A percentile compares a stretch with the other conserved stretches of the same genome.
Conservation (phyloP, 2,888 invertebrate genomes). For the Drosophila acutilabella region DNA sequence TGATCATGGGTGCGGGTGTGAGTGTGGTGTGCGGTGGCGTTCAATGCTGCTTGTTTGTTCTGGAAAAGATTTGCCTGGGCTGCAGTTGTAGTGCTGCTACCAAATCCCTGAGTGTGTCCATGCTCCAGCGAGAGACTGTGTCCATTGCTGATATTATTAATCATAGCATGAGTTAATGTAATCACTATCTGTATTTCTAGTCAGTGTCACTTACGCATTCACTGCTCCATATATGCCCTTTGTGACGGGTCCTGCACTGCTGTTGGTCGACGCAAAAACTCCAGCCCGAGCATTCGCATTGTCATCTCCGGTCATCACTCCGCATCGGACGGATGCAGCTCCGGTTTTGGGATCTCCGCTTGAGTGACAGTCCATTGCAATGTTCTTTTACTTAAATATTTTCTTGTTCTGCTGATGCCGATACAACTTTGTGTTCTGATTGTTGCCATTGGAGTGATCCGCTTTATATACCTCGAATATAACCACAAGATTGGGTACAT, state of each 20-base stretch:
- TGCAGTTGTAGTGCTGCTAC: slow-evolving; percentile 54
- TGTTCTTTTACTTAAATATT: too few species aligned
- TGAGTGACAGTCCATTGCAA: slow-evolving; percentile 66
- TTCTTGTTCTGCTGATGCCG: slow-evolving; percentile 12
- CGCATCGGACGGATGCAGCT: slow-evolving; percentile 59
- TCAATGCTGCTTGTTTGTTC: slow-evolving; percentile 52
- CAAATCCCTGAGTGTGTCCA: slow-evolving; percentile 62
- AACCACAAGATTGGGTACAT: slow-evolving; percentile 34
- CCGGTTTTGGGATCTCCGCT: slow-evolving; percentile 61
- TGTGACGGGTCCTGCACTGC: slow-evolving; percentile 64
- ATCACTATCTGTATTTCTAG: neutral
- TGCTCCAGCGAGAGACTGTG: slow-evolving; percentile 73
- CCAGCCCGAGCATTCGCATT: slow-evolving; percentile 63
- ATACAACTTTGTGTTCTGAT: slow-evolving; percentile 12
- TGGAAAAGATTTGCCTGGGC: slow-evolving; percentile 69
- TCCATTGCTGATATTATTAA: slow-evolving; percentile 66
- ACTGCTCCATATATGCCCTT: slow-evolving; percentile 71
- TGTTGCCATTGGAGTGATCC: neutral
- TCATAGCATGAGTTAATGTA: neutral
- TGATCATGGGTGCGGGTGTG: slow-evolving; percentile 68
- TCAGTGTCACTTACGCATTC: slow-evolving; percentile 68
- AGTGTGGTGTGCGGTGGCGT: slow-evolving; percentile 72
- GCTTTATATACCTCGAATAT: slow-evolving; percentile 25
- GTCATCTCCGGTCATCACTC: slow-evolving; percentile 59
- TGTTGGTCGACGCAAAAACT: slow-evolving; percentile 73